A percentile compares a stretch with the other conserved stretches of the same genome.
Evolutionary conservation across 2,888 invertebrate genomes (phyloP).

Genomic region (Mystacides longicornis): DNA sequence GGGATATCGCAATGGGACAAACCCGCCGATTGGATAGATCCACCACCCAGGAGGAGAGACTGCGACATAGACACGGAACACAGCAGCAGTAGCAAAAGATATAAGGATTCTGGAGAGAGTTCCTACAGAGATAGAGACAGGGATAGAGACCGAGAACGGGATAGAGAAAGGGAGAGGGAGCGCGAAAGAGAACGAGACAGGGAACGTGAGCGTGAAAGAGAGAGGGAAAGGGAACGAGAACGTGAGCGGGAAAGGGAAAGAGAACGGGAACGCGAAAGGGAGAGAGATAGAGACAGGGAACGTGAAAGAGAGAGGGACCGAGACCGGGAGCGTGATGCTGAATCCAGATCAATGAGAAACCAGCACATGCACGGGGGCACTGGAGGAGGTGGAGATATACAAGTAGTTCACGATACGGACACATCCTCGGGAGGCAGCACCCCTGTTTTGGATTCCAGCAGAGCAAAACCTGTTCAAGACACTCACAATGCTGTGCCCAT

Average conservation of each 20-base stretch:
- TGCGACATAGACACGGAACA: constrained; percentile 11
- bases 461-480: constrained; percentile 15
- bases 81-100: constrained; percentile 15
- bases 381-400: constrained; percentile 18
- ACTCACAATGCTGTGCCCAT: constrained; percentile 17
- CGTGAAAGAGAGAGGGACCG: not conserved
- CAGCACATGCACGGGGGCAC: constrained; percentile 10
- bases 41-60: constrained; percentile 12
- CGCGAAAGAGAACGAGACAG: not conserved
- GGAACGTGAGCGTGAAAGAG: not conserved
- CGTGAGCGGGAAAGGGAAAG: not conserved
- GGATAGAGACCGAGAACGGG: constrained; percentile 2
- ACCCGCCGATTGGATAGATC: constrained; percentile 23
- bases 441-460: constrained; percentile 16
- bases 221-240: not conserved
- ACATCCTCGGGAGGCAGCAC: constrained; percentile 23
- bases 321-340: not conserved
- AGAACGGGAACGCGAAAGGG: not conserved
- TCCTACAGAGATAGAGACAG: constrained; percentile 20
- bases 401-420: constrained; percentile 21
- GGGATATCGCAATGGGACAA: constrained; percentile 25
- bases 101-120: constrained; percentile 15
- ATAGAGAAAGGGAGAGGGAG: not conserved
- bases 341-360: constrained; percentile 11
- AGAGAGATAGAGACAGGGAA: not conserved